Evolutionary conservation across 1,140 invertebrate species (phyloP), one percentile per base, ranked within the genome.

Genomic region (Drosophila mayri): DNA sequence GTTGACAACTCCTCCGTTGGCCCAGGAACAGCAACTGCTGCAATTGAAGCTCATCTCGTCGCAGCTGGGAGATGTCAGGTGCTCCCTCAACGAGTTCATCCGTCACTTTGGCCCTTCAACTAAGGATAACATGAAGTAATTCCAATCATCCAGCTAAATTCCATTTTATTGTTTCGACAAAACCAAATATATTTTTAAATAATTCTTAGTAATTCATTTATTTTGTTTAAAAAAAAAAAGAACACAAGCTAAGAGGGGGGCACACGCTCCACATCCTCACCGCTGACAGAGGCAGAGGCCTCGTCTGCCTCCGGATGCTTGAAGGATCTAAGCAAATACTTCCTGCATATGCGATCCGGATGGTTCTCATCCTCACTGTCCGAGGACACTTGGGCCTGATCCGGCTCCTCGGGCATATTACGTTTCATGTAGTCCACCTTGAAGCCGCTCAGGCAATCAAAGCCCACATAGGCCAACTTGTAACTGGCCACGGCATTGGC

Each of bases 401-500:
- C 20, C 0, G 0, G 11, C 14, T 16, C n/a, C 32, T n/a, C 12
- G 7, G 5, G 0, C 0, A 44, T 25, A 0, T 41, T 35, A 54
- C 52, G 25, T 40, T 40, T 44, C 1, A 35, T 8, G 4, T 63
- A 44, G 4, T 37, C 46, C 2, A 49, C 10, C 0, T 68, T 20
- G 14, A 87, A 38, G 20, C 54, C 38, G 3, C 22, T 16, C 12
- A 88, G 32, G 6, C 79, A 71, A 47, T 84, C 81, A 18, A 60
- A 81, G 1, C 95, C 95, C n/a, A 78, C 81, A 12, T 94, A 92
- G n/a, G 94, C 94, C 79, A 95, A 93, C 92, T 96, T 96, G 30
- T 93, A 92, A 7, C 95, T 95, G 37, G 95, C 95, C 47, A 95
- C 91, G 52, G 82, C 88, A 76, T 95, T 96, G 4, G 93, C 95